A percentile compares a stretch with the other conserved stretches of the same genome.
Conservation (phyloP, 2,797 vertebrate genomes). For the Peromyscus nudipes region DNA sequence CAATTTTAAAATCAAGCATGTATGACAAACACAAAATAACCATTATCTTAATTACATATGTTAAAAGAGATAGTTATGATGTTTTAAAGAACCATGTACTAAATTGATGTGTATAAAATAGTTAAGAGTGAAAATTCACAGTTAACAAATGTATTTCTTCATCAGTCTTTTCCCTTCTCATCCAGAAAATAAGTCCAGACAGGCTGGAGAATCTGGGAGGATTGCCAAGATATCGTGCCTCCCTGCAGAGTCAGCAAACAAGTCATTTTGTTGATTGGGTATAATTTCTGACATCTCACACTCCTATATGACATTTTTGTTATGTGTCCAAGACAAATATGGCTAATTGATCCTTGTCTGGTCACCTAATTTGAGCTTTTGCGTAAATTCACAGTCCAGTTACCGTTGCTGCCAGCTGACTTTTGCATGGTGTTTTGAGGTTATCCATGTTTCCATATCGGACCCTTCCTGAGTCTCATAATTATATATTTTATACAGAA, state of each 20-base stretch:
- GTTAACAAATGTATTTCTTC: background rate
- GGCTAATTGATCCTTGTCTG: background rate
- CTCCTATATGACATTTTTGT: conserved; percentile 22
- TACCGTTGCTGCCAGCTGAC: background rate
- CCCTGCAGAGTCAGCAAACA: conserved; percentile 6
- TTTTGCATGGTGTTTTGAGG: background rate
- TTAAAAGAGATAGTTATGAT: background rate
- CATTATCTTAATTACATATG: background rate
- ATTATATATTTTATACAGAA: background rate
- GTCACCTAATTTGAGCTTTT: background rate
- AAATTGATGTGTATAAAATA: background rate
- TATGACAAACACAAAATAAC: background rate
- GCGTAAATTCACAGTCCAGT: background rate
- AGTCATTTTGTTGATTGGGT: background rate
- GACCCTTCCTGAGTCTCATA: background rate
- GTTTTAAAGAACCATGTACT: background rate
- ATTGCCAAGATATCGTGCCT: background rate
- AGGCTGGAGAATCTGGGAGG: background rate
- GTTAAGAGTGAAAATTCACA: background rate
- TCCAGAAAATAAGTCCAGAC: conserved; percentile 42
- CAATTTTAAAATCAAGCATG: background rate
- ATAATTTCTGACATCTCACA: conserved; percentile 54
- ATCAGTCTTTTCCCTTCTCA: background rate
- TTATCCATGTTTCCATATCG: background rate
- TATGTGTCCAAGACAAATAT: conserved; percentile 28